phyloP scores from a whole-genome alignment of 1,140 invertebrate species.

The Atopsyche davidsoni region DNA sequence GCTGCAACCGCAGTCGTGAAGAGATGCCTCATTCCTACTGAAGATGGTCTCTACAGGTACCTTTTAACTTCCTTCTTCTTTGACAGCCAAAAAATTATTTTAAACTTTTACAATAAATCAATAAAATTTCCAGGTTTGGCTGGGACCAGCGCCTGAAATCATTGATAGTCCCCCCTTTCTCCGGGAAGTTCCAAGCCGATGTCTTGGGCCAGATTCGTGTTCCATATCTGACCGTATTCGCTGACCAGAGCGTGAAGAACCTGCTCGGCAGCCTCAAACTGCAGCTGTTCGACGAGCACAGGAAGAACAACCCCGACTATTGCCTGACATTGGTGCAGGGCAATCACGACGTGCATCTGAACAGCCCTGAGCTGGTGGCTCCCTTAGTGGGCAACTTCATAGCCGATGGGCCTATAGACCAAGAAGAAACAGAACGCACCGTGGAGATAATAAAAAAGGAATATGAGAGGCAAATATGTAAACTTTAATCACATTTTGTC shows the following conservation, averaged over 20 bases:
- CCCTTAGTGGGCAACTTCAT: slow-evolving; percentile 15
- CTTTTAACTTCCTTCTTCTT: not conserved
- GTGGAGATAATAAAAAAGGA: not conserved
- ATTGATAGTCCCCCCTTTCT: slow-evolving; percentile 4
- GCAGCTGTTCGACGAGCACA: slow-evolving; percentile 6
- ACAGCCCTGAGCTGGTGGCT: slow-evolving; percentile 13
- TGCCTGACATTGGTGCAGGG: slow-evolving; percentile 22
- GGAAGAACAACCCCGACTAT: slow-evolving; percentile 22
- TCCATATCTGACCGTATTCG: slow-evolving; percentile 19
- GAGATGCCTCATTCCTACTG: slow-evolving; percentile 15
- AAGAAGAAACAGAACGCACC: not conserved
- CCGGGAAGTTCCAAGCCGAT: slow-evolving; percentile 9
- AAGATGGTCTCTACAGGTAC: slow-evolving; percentile 18
- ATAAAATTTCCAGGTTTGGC: slow-evolving; percentile 16
- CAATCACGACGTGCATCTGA: slow-evolving; percentile 27
- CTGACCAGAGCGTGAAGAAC: slow-evolving; percentile 6
- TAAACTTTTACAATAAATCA: not conserved
- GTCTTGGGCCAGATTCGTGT: slow-evolving; percentile 16
- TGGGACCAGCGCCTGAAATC: slow-evolving; percentile 27
- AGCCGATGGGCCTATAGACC: slow-evolving; percentile 1
- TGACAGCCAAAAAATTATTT: not conserved
- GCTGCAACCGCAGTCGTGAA: slow-evolving; percentile 13
- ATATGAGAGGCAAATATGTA: too few relatives aligned
- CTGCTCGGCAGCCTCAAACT: not conserved
- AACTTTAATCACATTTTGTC: too few relatives aligned